Evolutionary conservation across 2,888 invertebrate species (phyloP), one percentile per base, ranked within the genome.

Genomic region (Dryobota labecula): DNA sequence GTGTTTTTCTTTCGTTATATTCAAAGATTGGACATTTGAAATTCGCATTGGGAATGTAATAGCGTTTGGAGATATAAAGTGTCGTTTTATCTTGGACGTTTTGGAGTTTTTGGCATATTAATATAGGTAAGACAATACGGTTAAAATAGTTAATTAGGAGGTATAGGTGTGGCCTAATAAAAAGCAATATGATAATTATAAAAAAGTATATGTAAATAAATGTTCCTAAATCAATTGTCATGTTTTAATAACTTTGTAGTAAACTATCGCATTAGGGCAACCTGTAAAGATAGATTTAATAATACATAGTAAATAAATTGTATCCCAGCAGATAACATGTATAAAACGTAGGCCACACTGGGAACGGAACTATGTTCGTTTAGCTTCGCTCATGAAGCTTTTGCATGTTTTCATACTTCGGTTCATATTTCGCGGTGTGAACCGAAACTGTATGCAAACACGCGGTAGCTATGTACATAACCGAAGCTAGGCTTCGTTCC

Each of bases 1-100:
- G 69, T 77, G 70, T 73, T 76, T 83, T 73, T 70, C 80, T 69
- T 73, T 60, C 61, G 81, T 69, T 69, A 60, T 77, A 63, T 81
- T 77, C 69, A 56, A 76, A 75, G 73, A 69, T 62, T 66, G 71
- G 70, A 68, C 53, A n/a, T 80, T 76, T 71, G 80, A 70, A 77
- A 67, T 73, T 83, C 57, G 57, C n/a, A 69, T 73, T 80, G 58
- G 63, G 56, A 66, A 68, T 72, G 69, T 49, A 38, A 51, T 61
- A 24, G n/a, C 41, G 51, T 61, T 68, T 64, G 36, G 18, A 51
- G 53, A 43, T 41, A 30, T 20, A 30, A 43, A 43, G 20, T 60
- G 18, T 43, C 0, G 41, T 1, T 8, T 41, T 58, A 2, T 63
- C 13, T 49, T 38, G 18, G 15, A 47, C 9, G 30, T 15, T 36